Base-by-base conservation (phyloP, 1,140 invertebrate species). In the Onthophagus taurus region DNA sequence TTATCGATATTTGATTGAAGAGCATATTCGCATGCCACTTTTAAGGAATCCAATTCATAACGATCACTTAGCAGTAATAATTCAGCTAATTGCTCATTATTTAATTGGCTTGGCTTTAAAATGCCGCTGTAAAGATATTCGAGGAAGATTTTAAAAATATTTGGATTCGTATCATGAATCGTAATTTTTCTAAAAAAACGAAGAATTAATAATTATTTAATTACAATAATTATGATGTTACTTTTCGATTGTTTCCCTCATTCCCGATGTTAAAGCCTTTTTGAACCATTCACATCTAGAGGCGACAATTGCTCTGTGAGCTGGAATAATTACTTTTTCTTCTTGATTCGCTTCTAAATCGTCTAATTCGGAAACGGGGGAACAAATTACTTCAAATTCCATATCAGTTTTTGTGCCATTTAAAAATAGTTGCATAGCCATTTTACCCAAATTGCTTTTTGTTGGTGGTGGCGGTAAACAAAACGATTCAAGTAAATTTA, bases 231-330 rank as follows among this genome's bases (percentile, higher is more conserved):
- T 31, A 33, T 6, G 26, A 9, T 55, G 60, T 61, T 58, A 77
- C 76, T 72, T 77, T 54, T 80, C 72, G 47, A 82, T 81, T 3
- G 77, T 76, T 64, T 83, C 80, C 55, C 74, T 68, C 80, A 83
- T 83, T 21, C 80, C 80, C 44, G 77, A 80, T 17, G 80, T 68
- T 2, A 83, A 57, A 0, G 80, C 80, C 47, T 78, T 67, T 23
- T 77, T 64, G 59, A 83, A 82, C 78, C 79, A 82, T 55, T 81
- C 77, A 65, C 80, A 82, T 33, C 76, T 59, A 11, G 78, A 66
- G 18, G 80, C 76, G 5, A 82, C 72, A 23, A 83, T 74, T 4
- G 81, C 77, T 44, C 80, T 66, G 57, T 83, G 80, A 2, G 78
- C 78, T 47, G 67, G 59, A 34, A 72, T 65, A 45, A 53, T 65